These are phyloP conservation scores for Limulus polyphemus DNA, from an alignment of 2,888 invertebrate genomes.

Conservation along the genomic window DNA sequence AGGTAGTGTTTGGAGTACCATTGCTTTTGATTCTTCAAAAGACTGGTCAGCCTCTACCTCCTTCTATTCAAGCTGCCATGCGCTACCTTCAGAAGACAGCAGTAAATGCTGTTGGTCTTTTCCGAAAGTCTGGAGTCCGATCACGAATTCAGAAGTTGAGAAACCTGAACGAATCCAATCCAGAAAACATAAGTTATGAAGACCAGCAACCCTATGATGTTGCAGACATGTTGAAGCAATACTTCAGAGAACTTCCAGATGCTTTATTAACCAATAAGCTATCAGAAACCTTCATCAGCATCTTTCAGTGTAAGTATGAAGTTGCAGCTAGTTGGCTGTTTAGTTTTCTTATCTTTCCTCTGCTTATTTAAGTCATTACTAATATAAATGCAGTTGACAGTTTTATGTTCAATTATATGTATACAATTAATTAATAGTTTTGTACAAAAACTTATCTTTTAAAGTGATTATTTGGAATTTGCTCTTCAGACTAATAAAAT, in stretches of 20 bases:
- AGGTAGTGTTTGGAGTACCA: slow-evolving; percentile 76
- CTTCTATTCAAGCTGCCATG: slow-evolving; percentile 72
- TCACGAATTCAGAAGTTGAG: slow-evolving; percentile 79
- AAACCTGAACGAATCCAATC: slow-evolving; percentile 55
- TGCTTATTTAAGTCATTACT: too few relatives aligned
- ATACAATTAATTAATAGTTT: too few relatives aligned
- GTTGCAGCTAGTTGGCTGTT: too few relatives aligned
- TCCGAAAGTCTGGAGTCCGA: slow-evolving; percentile 87
- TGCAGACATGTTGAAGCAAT: slow-evolving; percentile 91
- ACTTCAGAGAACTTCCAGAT: slow-evolving; percentile 89
- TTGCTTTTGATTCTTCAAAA: slow-evolving; percentile 67
- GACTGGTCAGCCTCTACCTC: slow-evolving; percentile 75
- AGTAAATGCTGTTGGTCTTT: slow-evolving; percentile 63
- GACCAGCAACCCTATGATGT: slow-evolving; percentile 86
- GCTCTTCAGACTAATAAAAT: too few relatives aligned
- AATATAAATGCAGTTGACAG: too few relatives aligned
- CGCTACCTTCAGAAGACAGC: slow-evolving; percentile 74
- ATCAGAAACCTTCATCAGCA: slow-evolving; percentile 85
- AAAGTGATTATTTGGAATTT: too few relatives aligned
- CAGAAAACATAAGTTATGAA: slow-evolving; percentile 50
- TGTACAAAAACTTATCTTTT: too few relatives aligned
- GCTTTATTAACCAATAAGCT: slow-evolving; percentile 84
- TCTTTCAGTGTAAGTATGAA: slow-evolving; percentile 72
- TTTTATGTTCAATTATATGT: too few relatives aligned
- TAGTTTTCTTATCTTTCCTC: too few relatives aligned